These are phyloP conservation scores for Rhamphomyia laevipes DNA, from an alignment of 2,888 invertebrate genomes.

Conservation along the genomic window DNA sequence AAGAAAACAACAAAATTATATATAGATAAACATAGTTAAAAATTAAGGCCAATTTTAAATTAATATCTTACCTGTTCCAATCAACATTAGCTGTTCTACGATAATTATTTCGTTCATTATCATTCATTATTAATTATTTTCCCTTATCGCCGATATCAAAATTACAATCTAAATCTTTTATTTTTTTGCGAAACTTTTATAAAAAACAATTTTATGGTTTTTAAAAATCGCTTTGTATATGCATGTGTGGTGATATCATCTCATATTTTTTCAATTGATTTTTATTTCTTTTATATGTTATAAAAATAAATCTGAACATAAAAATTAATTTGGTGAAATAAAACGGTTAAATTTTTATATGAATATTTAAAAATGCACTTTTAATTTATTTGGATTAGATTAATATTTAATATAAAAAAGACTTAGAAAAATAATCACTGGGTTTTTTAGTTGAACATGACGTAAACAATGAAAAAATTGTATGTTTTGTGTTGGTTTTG, in stretches of 20 bases:
- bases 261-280: slow-evolving; percentile 21
- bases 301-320: too few species aligned
- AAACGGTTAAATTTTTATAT: too few species aligned
- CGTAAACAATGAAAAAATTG: too few species aligned
- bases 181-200: not conserved
- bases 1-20: not conserved
- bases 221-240: too few species aligned
- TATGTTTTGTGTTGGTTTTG: too few species aligned
- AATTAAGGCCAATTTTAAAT: slow-evolving; percentile 1
- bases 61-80: slow-evolving; percentile 32
- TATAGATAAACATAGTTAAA: not conserved
- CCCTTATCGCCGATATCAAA: not conserved
- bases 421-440: too few species aligned
- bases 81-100: slow-evolving; percentile 27
- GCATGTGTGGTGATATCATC: not conserved
- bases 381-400: too few species aligned
- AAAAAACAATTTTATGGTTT: not conserved
- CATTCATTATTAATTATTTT: not conserved
- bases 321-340: too few species aligned
- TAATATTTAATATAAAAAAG: too few species aligned
- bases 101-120: slow-evolving; percentile 12
- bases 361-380: too few species aligned
- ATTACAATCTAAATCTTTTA: not conserved
- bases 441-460: too few species aligned
- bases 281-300: too few species aligned